Conservation (phyloP, 2,888 invertebrate genomes). For the Volucella inflata region DNA sequence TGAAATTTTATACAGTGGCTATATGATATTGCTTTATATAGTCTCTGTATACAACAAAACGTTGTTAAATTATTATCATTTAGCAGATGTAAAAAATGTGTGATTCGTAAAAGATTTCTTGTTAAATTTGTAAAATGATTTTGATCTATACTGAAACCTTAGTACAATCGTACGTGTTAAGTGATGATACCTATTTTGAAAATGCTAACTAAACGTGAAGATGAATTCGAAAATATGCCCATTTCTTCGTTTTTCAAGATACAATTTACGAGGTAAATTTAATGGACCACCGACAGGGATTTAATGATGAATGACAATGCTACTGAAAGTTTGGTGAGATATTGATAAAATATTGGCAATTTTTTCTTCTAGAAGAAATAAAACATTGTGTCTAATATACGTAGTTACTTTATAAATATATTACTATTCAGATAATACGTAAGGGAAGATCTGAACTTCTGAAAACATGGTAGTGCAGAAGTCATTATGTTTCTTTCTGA, state of each 20-base stretch:
- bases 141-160: background rate
- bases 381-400: background rate
- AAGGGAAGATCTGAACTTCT: background rate
- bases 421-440: background rate
- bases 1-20: no score
- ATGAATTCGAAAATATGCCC: constrained; percentile 1
- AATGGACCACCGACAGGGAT: constrained; percentile 49
- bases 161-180: background rate
- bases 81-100: background rate
- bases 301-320: constrained; percentile 83
- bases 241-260: constrained; percentile 2
- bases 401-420: background rate
- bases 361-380: constrained; percentile 20
- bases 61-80: background rate
- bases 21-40: no score
- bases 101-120: background rate
- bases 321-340: constrained; percentile 84
- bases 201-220: constrained; percentile 37
- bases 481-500: no score
- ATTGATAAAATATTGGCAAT: constrained; percentile 31
- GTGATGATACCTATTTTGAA: constrained; percentile 6
- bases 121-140: background rate
- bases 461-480: no score
- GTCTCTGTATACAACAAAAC: no score
- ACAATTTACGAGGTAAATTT: constrained; percentile 50